Percentiles rank a stretch among this genome's conserved stretches.
Evolutionary conservation across 2,113 vertebrate genomes (phyloP).

Genomic region (Aviceda subcristata): DNA sequence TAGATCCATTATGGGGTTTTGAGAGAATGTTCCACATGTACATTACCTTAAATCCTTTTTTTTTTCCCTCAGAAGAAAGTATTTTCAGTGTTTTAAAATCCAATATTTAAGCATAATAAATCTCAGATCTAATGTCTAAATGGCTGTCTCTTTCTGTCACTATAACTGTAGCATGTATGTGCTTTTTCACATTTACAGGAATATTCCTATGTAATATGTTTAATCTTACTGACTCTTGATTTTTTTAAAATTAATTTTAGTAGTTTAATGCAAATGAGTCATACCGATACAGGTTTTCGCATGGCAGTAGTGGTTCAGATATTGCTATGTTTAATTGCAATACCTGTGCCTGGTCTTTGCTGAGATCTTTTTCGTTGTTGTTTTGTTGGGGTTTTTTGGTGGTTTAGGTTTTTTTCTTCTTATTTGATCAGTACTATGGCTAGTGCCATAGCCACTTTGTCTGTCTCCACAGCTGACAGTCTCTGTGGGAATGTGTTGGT

Average conservation of each 20-base stretch:
- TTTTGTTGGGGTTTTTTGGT: background rate
- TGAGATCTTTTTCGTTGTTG: background rate
- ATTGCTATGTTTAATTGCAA: background rate
- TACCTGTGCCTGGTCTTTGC: background rate
- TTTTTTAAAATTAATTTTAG: background rate
- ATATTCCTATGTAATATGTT: background rate
- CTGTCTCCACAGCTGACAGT: background rate
- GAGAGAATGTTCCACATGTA: background rate
- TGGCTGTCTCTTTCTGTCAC: background rate
- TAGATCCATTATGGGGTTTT: background rate
- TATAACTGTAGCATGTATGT: background rate
- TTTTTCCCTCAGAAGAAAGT: background rate
- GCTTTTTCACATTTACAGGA: background rate
- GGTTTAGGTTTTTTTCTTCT: fast-evolving
- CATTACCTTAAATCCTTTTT: background rate
- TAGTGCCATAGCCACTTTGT: background rate
- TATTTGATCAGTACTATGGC: background rate
- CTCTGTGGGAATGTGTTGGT: background rate
- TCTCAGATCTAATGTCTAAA: background rate
- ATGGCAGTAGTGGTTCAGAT: background rate
- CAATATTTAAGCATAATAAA: background rate
- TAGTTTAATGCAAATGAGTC: background rate
- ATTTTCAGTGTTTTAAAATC: background rate
- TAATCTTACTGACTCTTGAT: background rate
- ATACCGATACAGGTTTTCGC: background rate